Conservation (phyloP, 2,113 vertebrate species). For the Thermophis baileyi region DNA sequence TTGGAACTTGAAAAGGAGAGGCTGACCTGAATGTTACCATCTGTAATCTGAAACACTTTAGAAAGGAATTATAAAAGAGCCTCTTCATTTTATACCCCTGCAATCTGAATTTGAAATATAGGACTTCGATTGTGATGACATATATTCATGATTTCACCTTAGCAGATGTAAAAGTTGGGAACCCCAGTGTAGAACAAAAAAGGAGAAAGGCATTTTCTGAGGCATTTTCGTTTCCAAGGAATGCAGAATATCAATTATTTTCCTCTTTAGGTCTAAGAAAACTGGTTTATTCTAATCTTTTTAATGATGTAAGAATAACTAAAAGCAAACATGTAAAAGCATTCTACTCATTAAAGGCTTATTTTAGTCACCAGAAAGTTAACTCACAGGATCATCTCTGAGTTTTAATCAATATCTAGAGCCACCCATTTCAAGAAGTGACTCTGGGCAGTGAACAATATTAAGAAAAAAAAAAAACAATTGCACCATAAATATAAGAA, state of each 20-base stretch:
- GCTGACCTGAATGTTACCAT: background rate
- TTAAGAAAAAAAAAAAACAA: background rate
- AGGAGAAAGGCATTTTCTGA: background rate
- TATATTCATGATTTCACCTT: constrained; percentile 11
- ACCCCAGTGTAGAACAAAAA: background rate
- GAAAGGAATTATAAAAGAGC: background rate
- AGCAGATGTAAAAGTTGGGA: background rate
- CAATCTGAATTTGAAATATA: constrained; percentile 17
- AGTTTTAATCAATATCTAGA: background rate
- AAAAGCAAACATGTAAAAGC: background rate
- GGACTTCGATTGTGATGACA: background rate
- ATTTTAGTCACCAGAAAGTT: background rate
- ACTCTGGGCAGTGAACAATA: background rate
- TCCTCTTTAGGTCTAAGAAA: background rate
- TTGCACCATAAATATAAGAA: background rate
- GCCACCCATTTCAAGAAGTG: background rate
- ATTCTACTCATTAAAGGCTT: background rate
- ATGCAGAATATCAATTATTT: background rate
- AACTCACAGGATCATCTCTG: background rate
- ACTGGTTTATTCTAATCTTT: background rate
- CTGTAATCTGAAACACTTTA: background rate
- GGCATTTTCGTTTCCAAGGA: background rate
- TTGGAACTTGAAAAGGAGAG: constrained; percentile 22
- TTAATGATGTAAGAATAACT: background rate
- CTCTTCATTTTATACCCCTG: background rate